Conservation (phyloP, 1,140 invertebrate genomes). For the Eumeta japonica region DNA sequence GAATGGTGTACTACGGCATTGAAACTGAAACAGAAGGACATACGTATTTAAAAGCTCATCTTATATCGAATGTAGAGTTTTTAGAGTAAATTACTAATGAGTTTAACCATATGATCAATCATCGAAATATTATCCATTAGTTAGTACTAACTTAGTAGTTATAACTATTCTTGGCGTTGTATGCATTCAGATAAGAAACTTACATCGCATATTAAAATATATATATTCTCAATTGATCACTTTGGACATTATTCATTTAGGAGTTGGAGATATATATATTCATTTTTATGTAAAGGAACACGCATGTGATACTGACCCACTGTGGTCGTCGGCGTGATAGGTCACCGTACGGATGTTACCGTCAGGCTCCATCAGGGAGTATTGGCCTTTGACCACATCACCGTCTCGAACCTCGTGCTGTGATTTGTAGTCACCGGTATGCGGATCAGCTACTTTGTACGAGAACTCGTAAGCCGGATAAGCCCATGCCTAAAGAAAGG, state of each 20-base stretch:
- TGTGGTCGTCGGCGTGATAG: conserved; percentile 44
- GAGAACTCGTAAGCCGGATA: conserved; percentile 59
- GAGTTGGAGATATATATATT: neutral
- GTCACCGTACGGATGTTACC: conserved; percentile 51
- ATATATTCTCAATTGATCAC: no score
- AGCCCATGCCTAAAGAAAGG: conserved; percentile 23
- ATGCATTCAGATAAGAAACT: no score
- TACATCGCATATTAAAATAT: no score
- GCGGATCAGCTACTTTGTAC: conserved; percentile 58
- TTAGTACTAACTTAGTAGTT: no score
- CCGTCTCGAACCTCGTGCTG: conserved; percentile 58
- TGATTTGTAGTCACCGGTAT: conserved; percentile 48
- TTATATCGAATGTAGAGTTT: neutral
- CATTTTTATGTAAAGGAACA: no score
- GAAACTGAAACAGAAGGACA: conserved; percentile 23
- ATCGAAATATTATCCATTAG: no score
- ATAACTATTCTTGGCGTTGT: no score
- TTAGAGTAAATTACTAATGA: no score
- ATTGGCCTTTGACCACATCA: conserved; percentile 57
- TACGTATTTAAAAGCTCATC: no score
- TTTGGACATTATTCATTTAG: no score
- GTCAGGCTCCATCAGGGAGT: conserved; percentile 54
- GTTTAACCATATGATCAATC: no score
- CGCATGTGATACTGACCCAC: conserved; percentile 19
- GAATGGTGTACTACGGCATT: conserved; percentile 26